Percentiles rank a stretch among this genome's conserved stretches.
Conservation (phyloP, 2,888 invertebrate genomes). For the Temnothorax ravouxi region DNA sequence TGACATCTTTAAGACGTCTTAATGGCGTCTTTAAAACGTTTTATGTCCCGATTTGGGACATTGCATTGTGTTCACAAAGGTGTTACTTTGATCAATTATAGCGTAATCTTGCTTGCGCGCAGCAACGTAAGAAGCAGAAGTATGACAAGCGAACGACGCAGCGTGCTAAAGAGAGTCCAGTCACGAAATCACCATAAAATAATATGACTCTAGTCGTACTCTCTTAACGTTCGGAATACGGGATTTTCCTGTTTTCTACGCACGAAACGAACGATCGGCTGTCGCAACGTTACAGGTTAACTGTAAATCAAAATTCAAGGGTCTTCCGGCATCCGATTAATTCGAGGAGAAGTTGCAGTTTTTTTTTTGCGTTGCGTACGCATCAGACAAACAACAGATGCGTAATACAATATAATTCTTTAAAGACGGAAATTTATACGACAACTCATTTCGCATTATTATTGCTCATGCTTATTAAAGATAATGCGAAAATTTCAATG, state of each 20-base stretch:
- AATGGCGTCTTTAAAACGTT: slow-evolving; percentile 31
- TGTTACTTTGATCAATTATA: slow-evolving; percentile 48
- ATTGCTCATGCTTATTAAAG: slow-evolving; percentile 26
- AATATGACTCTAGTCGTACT: slow-evolving; percentile 68
- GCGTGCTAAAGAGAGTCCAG: slow-evolving; percentile 58
- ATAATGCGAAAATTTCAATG: background rate
- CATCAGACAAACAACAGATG: background rate
- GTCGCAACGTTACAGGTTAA: slow-evolving; percentile 40
- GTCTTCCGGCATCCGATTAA: slow-evolving; percentile 10
- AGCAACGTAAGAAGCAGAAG: slow-evolving; percentile 54
- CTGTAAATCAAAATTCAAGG: slow-evolving; percentile 53
- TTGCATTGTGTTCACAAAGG: too few relatives aligned
- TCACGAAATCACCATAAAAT: slow-evolving; percentile 73
- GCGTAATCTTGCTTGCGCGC: background rate
- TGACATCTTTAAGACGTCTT: too few relatives aligned
- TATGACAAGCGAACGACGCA: slow-evolving; percentile 65
- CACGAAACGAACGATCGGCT: slow-evolving; percentile 34
- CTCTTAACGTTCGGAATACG: slow-evolving; percentile 68
- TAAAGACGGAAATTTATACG: background rate
- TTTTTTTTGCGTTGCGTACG: background rate
- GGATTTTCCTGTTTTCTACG: slow-evolving; percentile 57
- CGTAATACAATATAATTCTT: background rate
- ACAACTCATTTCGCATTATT: slow-evolving; percentile 18
- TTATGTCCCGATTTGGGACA: too few relatives aligned
- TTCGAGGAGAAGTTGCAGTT: background rate